Base-by-base conservation (phyloP, 2,797 vertebrate genomes). In the Bucorvus abyssinicus region DNA sequence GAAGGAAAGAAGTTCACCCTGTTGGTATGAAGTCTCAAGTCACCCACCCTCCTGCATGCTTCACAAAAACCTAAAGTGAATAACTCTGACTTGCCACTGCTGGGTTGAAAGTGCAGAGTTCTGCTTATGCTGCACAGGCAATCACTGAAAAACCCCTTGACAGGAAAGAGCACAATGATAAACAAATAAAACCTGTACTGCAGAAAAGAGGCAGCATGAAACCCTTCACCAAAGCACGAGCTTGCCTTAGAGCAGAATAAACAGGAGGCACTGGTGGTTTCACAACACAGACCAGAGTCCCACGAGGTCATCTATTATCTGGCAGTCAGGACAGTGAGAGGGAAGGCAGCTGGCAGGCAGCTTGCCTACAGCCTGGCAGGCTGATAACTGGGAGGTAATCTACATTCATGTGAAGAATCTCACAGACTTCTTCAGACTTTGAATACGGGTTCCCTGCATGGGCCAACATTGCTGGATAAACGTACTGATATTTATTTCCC, bases 401-500 rank as follows among this genome's bases (percentile, higher is more conserved):
- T 65, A 24, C 47, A 10, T 22, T 65, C 40, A 15, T 0, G 0
- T 32, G 75, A 60, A 67, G n/a, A 65, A 8, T 12, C 69, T 52
- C 60, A 26, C 30, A 81, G 20, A 30, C 4, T 74, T 59, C 38
- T 50, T 36, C 9, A 32, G 26, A 45, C 29, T 71, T 68, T 34
- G 36, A 64, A 24, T 21, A 57, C 6, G 10, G 53, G 34, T 42
- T 68, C 12, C n/a, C 50, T 34, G 3, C 2, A 1, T 12, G 23
- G 60, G 13, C 34, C 40, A 79, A 34, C 21, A 17, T 38, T 47
- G 26, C 47, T 63, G 47, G 53, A 34, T 45, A 71, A 73, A 36
- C 19, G 56, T 27, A 57, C 17, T 50, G 47, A 34, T 70, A 44
- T 5, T 84, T 90, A 34, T 74, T 70, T 84, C 29, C 30, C 14